These are phyloP conservation scores for Drosophila leontia DNA, from an alignment of 1,140 invertebrate species.

Conservation along the genomic window DNA sequence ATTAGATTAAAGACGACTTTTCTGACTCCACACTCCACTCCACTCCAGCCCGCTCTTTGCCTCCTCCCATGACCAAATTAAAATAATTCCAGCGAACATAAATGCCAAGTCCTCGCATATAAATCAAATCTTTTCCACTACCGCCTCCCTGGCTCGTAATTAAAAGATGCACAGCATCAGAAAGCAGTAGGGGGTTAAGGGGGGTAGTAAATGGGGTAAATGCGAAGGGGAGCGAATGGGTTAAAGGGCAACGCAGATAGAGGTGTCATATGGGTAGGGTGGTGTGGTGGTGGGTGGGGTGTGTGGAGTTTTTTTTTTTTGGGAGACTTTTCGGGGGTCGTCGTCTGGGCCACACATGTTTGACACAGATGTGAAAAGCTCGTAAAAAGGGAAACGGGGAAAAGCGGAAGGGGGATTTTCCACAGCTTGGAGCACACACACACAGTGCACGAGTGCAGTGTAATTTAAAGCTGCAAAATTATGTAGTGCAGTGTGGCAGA, in stretches of 20 bases:
- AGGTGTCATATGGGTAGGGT: not conserved
- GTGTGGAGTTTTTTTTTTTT: not conserved
- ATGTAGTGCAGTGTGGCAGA: conserved; percentile 25
- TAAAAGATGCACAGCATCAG: conserved; percentile 52
- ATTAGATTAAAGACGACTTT: conserved; percentile 47
- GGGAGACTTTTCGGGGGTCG: conserved; percentile 18
- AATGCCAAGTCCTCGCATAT: conserved; percentile 70
- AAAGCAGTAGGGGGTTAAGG: conserved; percentile 33
- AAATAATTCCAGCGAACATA: conserved; percentile 76
- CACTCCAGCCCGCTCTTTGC: not conserved
- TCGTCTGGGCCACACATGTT: conserved; percentile 36
- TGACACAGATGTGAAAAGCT: conserved; percentile 42
- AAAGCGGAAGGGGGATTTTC: conserved; percentile 21
- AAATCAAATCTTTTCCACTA: conserved; percentile 64
- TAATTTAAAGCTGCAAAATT: conserved; percentile 32
- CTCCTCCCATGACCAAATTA: conserved; percentile 50
- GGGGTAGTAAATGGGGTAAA: not conserved
- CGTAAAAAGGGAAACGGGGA: conserved; percentile 17
- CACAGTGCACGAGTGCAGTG: conserved; percentile 7
- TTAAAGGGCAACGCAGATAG: conserved; percentile 13
- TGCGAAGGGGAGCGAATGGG: not conserved
- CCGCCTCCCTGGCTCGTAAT: conserved; percentile 40
- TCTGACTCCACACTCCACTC: not conserved
- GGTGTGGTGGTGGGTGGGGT: not conserved
- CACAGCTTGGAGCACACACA: not conserved